Evolutionary conservation across 2,888 invertebrate species (phyloP).

Genomic region (Romanomermis culicivorax): DNA sequence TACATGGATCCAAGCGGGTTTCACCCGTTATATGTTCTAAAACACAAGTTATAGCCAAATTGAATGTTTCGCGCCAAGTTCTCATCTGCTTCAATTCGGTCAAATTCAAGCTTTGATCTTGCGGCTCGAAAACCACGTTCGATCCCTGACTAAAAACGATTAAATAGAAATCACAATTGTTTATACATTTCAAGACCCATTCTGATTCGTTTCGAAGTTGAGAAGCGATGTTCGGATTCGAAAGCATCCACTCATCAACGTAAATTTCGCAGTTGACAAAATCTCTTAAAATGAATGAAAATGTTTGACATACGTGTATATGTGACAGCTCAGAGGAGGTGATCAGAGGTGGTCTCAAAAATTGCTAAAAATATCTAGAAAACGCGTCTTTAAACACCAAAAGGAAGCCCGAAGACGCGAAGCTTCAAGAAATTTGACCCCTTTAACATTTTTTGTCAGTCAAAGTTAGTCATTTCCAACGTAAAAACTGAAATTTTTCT

Average conservation of each 20-base stretch:
- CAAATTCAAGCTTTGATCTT: neutral
- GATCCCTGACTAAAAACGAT: slow-evolving; percentile 1
- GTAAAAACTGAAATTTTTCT: no score
- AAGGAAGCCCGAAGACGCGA: no score
- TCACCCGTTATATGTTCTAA: neutral
- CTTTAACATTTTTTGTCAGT: no score
- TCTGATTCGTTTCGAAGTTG: no score
- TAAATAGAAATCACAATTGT: slow-evolving; percentile 3
- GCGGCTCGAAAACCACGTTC: neutral
- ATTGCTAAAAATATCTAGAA: no score
- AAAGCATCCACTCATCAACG: slow-evolving; percentile 2
- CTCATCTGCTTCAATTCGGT: neutral
- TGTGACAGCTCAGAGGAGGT: no score
- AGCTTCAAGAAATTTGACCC: no score
- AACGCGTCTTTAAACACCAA: no score
- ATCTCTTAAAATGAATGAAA: neutral
- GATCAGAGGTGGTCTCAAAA: no score
- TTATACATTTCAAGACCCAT: neutral
- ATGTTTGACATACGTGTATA: no score
- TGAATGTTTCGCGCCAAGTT: neutral
- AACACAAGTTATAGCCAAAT: neutral
- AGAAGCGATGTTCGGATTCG: neutral
- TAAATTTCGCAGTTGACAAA: neutral
- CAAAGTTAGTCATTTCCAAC: no score
- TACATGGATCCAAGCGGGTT: neutral